Percentiles rank a stretch among this genome's conserved stretches.
Evolutionary conservation across 2,888 invertebrate species (phyloP).

Genomic region (Sesamia inferens): DNA sequence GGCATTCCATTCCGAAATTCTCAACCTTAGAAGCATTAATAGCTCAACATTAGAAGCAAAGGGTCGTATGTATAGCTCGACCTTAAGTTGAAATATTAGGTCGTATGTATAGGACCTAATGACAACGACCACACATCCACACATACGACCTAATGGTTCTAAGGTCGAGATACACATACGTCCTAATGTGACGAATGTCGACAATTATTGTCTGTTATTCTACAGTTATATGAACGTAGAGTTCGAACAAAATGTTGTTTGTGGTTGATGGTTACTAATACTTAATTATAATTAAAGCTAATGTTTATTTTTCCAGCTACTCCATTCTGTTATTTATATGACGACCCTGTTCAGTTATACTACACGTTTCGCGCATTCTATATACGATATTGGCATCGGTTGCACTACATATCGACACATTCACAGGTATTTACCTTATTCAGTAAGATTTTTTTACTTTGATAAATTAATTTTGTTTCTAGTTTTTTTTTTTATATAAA

Average conservation of each 20-base stretch:
- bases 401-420: conserved; percentile 97
- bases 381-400: conserved; percentile 96
- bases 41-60: too few species aligned
- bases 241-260: conserved; percentile 1
- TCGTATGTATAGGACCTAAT: too few species aligned
- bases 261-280: background rate
- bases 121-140: too few species aligned
- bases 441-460: background rate
- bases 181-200: too few species aligned
- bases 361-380: conserved; percentile 98
- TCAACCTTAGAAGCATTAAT: too few species aligned
- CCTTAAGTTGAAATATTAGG: too few species aligned
- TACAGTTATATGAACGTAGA: background rate
- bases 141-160: too few species aligned
- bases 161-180: too few species aligned
- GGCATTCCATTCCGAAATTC: background rate
- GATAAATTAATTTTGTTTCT: too few species aligned
- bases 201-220: background rate
- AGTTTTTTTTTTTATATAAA: too few species aligned
- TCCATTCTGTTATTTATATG: conserved; percentile 98
- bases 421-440: conserved; percentile 91
- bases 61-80: too few species aligned
- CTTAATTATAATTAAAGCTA: background rate
- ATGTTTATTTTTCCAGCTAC: conserved; percentile 92
- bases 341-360: conserved; percentile 96